These are phyloP conservation scores for Plecotus auritus DNA, from an alignment of 2,113 vertebrate genomes.

Conservation along the genomic window DNA sequence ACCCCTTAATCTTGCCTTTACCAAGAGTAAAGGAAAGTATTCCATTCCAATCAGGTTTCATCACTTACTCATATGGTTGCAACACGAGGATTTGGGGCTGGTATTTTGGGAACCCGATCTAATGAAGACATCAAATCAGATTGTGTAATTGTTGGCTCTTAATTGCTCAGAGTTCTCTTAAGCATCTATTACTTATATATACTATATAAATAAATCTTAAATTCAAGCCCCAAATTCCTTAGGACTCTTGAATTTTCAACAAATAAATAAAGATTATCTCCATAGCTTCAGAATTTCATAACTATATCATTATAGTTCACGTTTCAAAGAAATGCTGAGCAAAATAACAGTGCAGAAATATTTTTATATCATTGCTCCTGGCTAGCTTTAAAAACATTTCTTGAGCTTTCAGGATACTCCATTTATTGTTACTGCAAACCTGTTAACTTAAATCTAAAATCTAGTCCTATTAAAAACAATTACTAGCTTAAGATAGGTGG, in stretches of 20 bases:
- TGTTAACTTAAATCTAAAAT: background rate
- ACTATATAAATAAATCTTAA: slow-evolving; percentile 6
- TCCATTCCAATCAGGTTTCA: slow-evolving; percentile 46
- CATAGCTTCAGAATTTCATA: background rate
- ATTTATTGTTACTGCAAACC: background rate
- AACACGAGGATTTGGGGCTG: background rate
- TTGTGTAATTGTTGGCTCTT: slow-evolving; percentile 16
- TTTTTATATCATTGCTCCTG: background rate
- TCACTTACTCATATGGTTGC: slow-evolving; percentile 41
- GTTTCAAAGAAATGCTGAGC: background rate
- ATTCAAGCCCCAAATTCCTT: slow-evolving; percentile 12
- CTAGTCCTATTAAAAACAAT: background rate
- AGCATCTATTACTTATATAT: background rate
- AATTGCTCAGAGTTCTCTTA: slow-evolving; percentile 24
- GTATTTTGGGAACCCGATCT: slow-evolving; percentile 1
- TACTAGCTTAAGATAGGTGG: background rate
- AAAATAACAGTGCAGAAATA: background rate
- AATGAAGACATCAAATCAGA: slow-evolving; percentile 46
- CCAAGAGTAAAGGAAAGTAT: background rate
- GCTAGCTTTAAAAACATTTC: background rate
- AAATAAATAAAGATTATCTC: slow-evolving; percentile 12
- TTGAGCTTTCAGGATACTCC: background rate
- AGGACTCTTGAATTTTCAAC: slow-evolving; percentile 37
- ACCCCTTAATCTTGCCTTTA: background rate
- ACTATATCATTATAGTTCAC: background rate